Evolutionary conservation across 2,113 vertebrate genomes (phyloP).

Genomic region (Egretta garzetta): DNA sequence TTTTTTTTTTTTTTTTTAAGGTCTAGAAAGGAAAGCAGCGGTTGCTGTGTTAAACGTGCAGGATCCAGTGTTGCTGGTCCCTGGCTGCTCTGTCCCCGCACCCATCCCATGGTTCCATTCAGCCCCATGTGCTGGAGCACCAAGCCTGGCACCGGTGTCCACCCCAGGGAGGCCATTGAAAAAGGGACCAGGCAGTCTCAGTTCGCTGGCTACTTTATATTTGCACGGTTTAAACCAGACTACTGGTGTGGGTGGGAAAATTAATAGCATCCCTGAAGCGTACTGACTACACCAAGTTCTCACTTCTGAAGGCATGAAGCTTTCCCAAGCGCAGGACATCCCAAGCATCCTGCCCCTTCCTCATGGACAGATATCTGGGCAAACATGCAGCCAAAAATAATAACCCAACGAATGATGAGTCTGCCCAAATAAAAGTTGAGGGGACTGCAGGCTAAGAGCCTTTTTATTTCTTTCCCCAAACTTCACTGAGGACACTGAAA

Average conservation of each 20-base stretch:
- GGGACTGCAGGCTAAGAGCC: neutral
- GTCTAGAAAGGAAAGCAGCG: neutral
- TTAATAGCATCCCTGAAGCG: neutral
- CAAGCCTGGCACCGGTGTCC: no score
- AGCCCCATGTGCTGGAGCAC: neutral
- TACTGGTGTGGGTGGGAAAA: accelerated
- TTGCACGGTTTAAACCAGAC: neutral
- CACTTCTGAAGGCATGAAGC: neutral
- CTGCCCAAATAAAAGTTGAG: neutral
- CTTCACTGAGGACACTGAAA: neutral
- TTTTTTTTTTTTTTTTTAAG: no score
- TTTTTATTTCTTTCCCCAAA: neutral
- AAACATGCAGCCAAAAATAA: neutral
- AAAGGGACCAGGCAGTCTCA: no score
- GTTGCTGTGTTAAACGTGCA: neutral
- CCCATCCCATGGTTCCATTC: neutral
- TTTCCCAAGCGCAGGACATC: neutral
- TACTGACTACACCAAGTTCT: neutral
- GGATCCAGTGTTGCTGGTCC: neutral
- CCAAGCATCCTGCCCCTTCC: neutral
- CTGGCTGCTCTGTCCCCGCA: neutral
- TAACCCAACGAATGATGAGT: neutral
- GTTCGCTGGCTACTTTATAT: no score
- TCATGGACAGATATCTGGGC: neutral
- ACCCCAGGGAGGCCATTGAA: accelerated